Base-by-base conservation (phyloP, 2,113 vertebrate genomes). In the Corydoras sp. region DNA sequence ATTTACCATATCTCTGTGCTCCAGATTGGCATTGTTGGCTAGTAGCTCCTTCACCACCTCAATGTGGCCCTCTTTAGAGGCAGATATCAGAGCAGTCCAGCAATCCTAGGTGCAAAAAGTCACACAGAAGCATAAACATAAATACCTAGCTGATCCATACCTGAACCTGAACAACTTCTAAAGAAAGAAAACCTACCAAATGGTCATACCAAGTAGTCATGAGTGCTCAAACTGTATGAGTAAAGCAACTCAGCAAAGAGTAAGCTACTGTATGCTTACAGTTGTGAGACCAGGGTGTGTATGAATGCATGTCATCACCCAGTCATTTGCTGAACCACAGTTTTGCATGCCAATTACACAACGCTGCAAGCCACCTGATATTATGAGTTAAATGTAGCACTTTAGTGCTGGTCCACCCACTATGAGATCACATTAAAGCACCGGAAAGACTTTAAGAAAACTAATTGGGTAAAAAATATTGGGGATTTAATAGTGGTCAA, bases 81-180 rank as follows among this genome's bases (percentile, higher is more conserved):
- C 96, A 0, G 94, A 96, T 84, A 98, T 95, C 73, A 99, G 89
- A 4, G 97, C 94, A 14, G 96, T 99, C 97, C 97, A 99, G 85
- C 96, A 95, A 84, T 99, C 97, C 97, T 99, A 81, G 62, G 64
- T 73, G 72, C 65, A 49, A 75, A 72, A 62, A 32, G 9, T 14
- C 9, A 13, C 49, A 18, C 59, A 61, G 11, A 65, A 60, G 32
- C 48, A 11, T 65, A 3, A 69, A 18, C 29, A 65, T 35, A 35
- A 64, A 68, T 10, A 5, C 4, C 50, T 59, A 14, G 53, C 73
- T 31, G 5, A 30, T 56, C 58, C 11, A 6, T 9, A n/a, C 18
- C 31, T n/a, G n/a, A 10, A 30, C 54, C 12, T 61, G 29, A 62
- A 48, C 2, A 15, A 13, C 50, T 56, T 65, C 50, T 43, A 56